Conservation (phyloP, 92 coral and sea anemone species). For the Phymanthus crucifer region DNA sequence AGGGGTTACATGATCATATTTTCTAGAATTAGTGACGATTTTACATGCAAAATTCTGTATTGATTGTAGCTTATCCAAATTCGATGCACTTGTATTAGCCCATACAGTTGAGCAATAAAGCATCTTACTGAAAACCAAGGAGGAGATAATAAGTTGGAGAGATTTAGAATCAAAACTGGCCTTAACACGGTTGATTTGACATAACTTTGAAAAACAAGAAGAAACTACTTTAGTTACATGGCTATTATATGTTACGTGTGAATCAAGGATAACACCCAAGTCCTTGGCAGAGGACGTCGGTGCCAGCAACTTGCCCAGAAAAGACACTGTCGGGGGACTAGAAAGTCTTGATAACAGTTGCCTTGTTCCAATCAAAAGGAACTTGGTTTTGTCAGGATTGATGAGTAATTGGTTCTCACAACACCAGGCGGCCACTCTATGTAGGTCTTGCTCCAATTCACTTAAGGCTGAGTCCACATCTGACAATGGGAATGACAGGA, state of each 20-base stretch:
- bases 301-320: not conserved
- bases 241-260: not conserved
- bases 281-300: not conserved
- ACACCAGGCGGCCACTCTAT: not conserved
- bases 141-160: not conserved
- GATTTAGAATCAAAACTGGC: not conserved
- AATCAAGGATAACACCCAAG: not conserved
- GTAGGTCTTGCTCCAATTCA: not conserved
- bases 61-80: too few species aligned
- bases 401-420: not conserved
- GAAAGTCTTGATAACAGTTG: not conserved
- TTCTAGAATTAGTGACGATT: too few species aligned
- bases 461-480: not conserved
- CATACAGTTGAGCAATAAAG: not conserved
- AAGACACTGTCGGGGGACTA: not conserved
- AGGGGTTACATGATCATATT: too few species aligned
- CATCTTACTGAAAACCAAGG: not conserved
- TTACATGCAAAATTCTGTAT: too few species aligned
- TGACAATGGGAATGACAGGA: not conserved
- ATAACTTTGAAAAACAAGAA: not conserved
- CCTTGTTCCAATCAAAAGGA: not conserved
- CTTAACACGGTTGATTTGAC: not conserved
- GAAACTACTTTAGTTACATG: not conserved
- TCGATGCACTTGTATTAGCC: not conserved
- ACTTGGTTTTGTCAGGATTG: not conserved